Conservation (phyloP, 2,113 vertebrate species). For the Proteles cristata region DNA sequence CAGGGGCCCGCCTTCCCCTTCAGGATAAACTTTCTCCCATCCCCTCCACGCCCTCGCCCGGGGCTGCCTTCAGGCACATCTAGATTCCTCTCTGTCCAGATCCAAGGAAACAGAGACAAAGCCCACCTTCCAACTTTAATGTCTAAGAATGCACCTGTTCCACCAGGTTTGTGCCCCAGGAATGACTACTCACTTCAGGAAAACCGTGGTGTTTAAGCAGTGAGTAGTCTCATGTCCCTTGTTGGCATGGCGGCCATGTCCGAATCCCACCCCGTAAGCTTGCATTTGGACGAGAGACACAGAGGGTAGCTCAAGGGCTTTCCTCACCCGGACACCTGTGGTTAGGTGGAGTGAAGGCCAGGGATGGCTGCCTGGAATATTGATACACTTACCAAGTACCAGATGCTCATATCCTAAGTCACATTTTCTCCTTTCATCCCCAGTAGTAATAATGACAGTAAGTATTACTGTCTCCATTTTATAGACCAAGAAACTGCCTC, state of each 20-base stretch:
- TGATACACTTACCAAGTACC: neutral
- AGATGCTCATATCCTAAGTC: neutral
- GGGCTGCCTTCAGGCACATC: neutral
- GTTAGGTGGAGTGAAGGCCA: neutral
- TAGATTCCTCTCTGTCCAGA: neutral
- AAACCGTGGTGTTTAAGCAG: neutral
- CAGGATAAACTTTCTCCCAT: neutral
- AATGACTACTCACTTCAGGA: neutral
- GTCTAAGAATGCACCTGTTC: neutral
- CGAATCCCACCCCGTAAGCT: neutral
- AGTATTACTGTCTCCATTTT: neutral
- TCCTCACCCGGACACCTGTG: neutral
- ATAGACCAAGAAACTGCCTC: neutral
- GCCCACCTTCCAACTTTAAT: neutral
- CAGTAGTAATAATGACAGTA: neutral
- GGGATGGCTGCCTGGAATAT: neutral
- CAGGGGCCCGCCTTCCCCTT: neutral
- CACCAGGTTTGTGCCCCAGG: neutral
- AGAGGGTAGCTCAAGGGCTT: neutral
- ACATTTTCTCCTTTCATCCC: neutral
- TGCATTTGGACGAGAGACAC: neutral
- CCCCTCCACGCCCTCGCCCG: rapidly evolving
- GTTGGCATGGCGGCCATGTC: neutral
- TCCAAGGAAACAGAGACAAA: neutral
- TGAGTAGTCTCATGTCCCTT: neutral